Evolutionary conservation across 92 coral and sea anemone genomes (phyloP), one percentile per base, ranked within the genome.

Genomic region (Anthopleura xanthogrammica): DNA sequence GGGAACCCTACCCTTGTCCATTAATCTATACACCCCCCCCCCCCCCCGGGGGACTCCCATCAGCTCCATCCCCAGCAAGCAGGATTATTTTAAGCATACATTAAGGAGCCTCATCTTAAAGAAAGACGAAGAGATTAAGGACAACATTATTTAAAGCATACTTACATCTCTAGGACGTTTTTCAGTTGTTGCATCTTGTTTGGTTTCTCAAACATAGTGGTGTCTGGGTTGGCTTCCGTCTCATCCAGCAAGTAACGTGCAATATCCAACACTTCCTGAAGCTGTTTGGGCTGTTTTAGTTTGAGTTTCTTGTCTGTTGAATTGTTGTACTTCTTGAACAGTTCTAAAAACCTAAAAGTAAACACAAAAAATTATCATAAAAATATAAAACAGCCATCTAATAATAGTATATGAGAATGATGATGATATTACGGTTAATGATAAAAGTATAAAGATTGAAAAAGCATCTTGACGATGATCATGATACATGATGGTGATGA

Each of bases 141-240:
- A 29, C 36, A 29, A 29, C 1, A 29, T 29, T 29, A 29, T 29
- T 29, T 1, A 29, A 29, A 29, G 36, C 36, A 1, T 10, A 89
- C 98, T 83, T 87, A 95, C 98, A 95, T 95, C 83, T 95, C 98
- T n/a, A 95, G 62, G 20, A 95, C 98, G 87, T 95, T 89, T 82
- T 92, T 95, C 39, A 95, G 89, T 73, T 95, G 98, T 42, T 86
- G 91, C 41, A 95, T 74, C 80, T 95, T 95, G 85, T 88, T 91
- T 16, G 85, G 92, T 52, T 92, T 90, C 79, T 95, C 98, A 88
- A 94, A 92, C 76, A 92, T 77, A 36, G 82, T 84, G 10, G 76
- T 81, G 12, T 90, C 95, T 7, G 83, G 86, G 66, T 62, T 62
- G 70, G 70, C 24, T n/a, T 87, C 87, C 71, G 82, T 77, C 1